Evolutionary conservation across 1,140 invertebrate species (phyloP), one percentile per base, ranked within the genome.

Genomic region (Drosophila serrata): DNA sequence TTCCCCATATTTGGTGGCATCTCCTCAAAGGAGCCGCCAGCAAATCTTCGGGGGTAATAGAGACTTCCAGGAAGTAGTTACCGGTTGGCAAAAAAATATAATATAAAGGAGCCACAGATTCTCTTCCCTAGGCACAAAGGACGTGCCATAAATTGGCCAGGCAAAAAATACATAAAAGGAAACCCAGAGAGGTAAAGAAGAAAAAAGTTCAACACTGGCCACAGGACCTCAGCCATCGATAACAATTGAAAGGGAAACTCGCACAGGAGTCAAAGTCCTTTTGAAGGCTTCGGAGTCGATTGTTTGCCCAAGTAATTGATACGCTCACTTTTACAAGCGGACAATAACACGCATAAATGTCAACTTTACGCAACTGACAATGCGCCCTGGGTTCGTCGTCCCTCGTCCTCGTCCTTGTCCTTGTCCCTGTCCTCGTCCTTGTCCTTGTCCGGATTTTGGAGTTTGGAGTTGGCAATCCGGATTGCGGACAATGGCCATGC

Each of bases 271-370:
- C 56, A 61, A 70, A 55, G 51, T 45, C 51, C 51, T 62, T 61
- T 55, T 75, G 53, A 69, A 63, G 58, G 42, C 74, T 70, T 63
- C 59, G 75, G 75, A 76, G 56, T 72, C 62, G 77, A 85, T 88
- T 88, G 85, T 88, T 88, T 88, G 85, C 40, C 81, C 62, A 85
- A 90, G 85, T 90, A 90, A 90, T 90, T 88, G 85, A 88, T 90
- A 90, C 80, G 85, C 84, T 88, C 84, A 76, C 61, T 88, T 68
- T 82, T 68, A 51, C 35, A 56, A 37, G 43, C 31, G 24, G 64
- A 67, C 82, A 85, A 86, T 77, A 74, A 86, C 74, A 77, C 77
- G 79, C 75, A 86, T 82, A 79, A 86, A 86, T 86, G 82, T 87
- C 82, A 86, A 86, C 79, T 86, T 86, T 76, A 79, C 77, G 82